These are phyloP conservation scores for Xanthorhoe designata DNA, from an alignment of 2,888 invertebrate species.

Conservation along the genomic window DNA sequence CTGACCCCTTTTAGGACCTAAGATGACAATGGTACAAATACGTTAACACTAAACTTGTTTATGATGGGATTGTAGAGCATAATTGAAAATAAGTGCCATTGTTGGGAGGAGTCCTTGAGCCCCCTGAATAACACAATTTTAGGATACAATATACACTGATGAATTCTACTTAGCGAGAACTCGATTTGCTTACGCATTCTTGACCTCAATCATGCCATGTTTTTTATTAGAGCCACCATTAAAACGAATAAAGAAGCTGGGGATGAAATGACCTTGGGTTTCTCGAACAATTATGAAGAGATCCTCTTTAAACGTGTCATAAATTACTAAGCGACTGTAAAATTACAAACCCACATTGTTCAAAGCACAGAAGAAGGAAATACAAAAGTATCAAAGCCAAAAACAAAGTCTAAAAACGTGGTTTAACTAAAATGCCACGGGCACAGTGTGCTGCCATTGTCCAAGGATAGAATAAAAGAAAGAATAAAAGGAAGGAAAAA, in stretches of 20 bases:
- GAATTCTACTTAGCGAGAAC: conserved; percentile 22
- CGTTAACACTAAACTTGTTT: conserved; percentile 44
- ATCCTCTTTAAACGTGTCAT: conserved; percentile 30
- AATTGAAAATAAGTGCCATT: conserved; percentile 31
- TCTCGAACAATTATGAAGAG: conserved; percentile 12
- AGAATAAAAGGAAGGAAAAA: conserved; percentile 69
- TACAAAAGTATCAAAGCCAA: conserved; percentile 58
- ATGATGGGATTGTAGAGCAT: conserved; percentile 29
- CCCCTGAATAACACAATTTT: conserved; percentile 17
- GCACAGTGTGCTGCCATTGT: conserved; percentile 79
- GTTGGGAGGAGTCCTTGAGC: conserved; percentile 27
- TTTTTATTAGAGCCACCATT: neutral
- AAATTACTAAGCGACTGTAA: conserved; percentile 35
- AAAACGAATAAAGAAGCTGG: conserved; percentile 1
- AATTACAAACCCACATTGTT: conserved; percentile 41
- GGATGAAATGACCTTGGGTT: conserved; percentile 14
- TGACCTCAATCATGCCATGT: conserved; percentile 14
- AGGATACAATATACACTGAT: conserved; percentile 15
- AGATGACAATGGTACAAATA: conserved; percentile 44
- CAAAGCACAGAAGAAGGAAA: conserved; percentile 48
- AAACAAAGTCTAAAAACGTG: conserved; percentile 71
- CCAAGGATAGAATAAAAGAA: conserved; percentile 69
- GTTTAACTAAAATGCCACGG: conserved; percentile 77
- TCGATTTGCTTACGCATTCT: conserved; percentile 18
- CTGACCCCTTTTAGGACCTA: conserved; percentile 56